A percentile compares a stretch with the other conserved stretches of the same genome.
Evolutionary conservation across 2,888 invertebrate species (phyloP).

Genomic region (Athalia rosae): DNA sequence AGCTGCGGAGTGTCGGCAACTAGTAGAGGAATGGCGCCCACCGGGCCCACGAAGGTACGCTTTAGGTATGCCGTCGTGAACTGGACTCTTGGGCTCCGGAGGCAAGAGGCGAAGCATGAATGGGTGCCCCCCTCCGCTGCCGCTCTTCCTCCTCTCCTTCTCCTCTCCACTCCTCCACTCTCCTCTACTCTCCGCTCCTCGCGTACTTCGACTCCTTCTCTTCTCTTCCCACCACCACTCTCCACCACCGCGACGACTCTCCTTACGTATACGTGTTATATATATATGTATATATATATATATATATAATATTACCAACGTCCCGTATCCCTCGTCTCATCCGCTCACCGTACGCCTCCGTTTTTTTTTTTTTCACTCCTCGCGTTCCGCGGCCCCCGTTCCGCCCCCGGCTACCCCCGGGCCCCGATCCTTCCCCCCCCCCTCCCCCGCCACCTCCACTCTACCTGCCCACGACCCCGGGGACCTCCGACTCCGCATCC

Average conservation of each 20-base stretch:
- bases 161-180: conserved; percentile 48
- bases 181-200: too few species aligned
- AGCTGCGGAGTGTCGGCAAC: conserved; percentile 62
- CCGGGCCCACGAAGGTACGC: conserved; percentile 69
- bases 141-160: conserved; percentile 38
- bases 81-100: conserved; percentile 70
- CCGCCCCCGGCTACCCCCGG: not conserved
- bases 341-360: not conserved
- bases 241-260: conserved; percentile 36
- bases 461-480: too few species aligned
- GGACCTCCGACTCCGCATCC: too few species aligned
- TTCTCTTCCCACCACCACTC: conserved; percentile 10
- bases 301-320: conserved; percentile 16
- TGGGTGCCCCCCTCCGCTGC: conserved; percentile 65
- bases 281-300: conserved; percentile 42
- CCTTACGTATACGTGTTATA: conserved; percentile 32
- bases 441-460: too few species aligned
- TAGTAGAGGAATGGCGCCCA: conserved; percentile 66
- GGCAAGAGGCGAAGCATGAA: conserved; percentile 72
- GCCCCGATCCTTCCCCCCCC: not conserved
- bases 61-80: conserved; percentile 68
- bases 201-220: conserved; percentile 48
- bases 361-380: not conserved
- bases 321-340: conserved; percentile 27
- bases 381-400: not conserved